A percentile compares a stretch with the other conserved stretches of the same genome.
Conservation (phyloP, 2,888 invertebrate genomes). For the Hyppa rectilinea region DNA sequence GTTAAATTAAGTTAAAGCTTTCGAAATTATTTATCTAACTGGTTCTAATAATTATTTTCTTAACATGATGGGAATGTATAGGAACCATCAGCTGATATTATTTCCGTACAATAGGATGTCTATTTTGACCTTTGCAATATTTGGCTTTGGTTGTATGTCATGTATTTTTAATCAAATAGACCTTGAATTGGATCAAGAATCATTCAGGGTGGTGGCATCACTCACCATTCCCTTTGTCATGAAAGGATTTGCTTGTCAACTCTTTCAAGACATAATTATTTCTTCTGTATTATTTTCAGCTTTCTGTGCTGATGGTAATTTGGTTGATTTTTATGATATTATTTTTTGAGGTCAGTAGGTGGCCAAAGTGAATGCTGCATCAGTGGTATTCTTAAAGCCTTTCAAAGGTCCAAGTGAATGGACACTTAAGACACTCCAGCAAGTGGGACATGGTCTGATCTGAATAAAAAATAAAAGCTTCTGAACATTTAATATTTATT, state of each 20-base stretch:
- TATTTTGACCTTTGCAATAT: not conserved
- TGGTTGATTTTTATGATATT: not conserved
- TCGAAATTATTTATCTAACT: not conserved
- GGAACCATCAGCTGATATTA: conserved; percentile 5
- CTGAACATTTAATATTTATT: not conserved
- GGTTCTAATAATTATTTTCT: not conserved
- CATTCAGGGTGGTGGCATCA: not conserved
- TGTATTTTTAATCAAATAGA: not conserved
- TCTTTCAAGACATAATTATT: not conserved
- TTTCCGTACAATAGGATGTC: not conserved
- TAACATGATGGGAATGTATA: conserved; percentile 1
- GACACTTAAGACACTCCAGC: not conserved
- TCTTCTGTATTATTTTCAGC: not conserved
- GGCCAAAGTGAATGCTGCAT: too few species aligned
- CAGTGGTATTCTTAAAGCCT: not conserved
- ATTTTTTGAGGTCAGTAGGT: not conserved
- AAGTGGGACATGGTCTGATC: not conserved
- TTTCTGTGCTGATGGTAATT: fast-evolving
- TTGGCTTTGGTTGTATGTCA: conserved; percentile 5
- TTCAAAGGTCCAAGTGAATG: not conserved
- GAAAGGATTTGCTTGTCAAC: not conserved
- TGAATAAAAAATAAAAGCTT: too few species aligned
- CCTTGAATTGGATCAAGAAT: not conserved
- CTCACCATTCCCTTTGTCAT: conserved; percentile 3
- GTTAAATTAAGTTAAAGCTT: not conserved